Percentiles rank a stretch among this genome's conserved stretches.
These are phyloP conservation scores for Mythimna albipuncta DNA, from an alignment of 2,888 invertebrate genomes.

Conservation along the genomic window DNA sequence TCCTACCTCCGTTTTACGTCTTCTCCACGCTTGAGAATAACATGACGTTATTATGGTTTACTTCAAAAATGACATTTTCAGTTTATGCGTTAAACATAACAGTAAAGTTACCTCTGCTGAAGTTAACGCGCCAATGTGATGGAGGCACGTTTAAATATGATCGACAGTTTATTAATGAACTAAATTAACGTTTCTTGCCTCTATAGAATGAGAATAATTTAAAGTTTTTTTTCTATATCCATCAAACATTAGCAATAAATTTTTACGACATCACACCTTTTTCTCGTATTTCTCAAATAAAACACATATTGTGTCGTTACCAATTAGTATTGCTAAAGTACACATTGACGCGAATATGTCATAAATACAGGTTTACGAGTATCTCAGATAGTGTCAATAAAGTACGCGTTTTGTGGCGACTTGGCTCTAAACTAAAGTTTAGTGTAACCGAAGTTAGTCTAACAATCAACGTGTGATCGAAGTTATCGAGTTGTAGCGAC, in stretches of 20 bases:
- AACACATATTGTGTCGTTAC: conserved; percentile 69
- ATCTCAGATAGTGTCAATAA: conserved; percentile 79
- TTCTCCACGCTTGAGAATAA: conserved; percentile 42
- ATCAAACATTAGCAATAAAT: conserved; percentile 30
- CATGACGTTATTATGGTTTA: conserved; percentile 49
- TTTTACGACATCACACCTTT: conserved; percentile 28
- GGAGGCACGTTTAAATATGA: background rate
- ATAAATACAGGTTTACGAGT: conserved; percentile 81
- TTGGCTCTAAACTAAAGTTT: conserved; percentile 71
- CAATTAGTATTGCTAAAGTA: conserved; percentile 79
- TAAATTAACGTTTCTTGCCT: background rate
- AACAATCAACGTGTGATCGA: conserved; percentile 54
- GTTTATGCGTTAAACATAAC: conserved; percentile 42
- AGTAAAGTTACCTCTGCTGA: conserved; percentile 6
- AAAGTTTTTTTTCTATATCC: conserved; percentile 1
- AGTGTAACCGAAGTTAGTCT: conserved; percentile 60
- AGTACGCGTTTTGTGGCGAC: conserved; percentile 76
- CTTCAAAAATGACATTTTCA: conserved; percentile 47
- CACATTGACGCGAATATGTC: conserved; percentile 73
- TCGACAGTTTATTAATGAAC: background rate
- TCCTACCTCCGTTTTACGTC: conserved; percentile 44
- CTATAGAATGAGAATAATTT: conserved; percentile 1
- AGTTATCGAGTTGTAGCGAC: conserved; percentile 39
- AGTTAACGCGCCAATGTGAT: background rate
- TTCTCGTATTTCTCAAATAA: conserved; percentile 32